phyloP scores from a whole-genome alignment of 2,113 vertebrate species.

The Heterochromis multidens region DNA sequence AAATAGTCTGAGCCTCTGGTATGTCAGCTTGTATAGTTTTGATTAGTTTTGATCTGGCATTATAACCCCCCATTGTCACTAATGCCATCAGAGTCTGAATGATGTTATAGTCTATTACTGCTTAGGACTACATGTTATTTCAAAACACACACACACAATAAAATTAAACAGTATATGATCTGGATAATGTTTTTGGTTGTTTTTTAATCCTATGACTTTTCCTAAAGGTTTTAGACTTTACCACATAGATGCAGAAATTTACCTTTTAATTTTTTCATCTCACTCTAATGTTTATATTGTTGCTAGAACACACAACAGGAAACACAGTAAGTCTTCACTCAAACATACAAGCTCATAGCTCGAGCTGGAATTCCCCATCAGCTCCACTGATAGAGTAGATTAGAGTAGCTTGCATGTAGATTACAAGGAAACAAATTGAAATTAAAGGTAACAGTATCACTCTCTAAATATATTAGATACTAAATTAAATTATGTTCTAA shows the following conservation, averaged over 20 bases:
- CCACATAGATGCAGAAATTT: neutral
- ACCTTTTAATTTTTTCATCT: neutral
- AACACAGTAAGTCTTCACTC: neutral
- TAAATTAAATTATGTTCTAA: neutral
- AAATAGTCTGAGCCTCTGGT: no score
- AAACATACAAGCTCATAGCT: neutral
- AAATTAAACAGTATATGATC: no score
- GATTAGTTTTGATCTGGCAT: no score
- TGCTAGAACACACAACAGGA: neutral
- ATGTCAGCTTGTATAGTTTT: no score
- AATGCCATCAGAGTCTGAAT: no score
- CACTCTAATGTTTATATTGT: neutral
- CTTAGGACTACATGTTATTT: no score
- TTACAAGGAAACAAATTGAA: neutral
- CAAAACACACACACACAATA: no score
- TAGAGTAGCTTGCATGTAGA: neutral
- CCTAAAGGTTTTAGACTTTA: neutral
- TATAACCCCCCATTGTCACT: no score
- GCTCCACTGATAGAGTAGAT: no score
- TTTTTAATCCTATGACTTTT: no score
- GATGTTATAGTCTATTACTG: no score
- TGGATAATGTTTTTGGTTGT: no score
- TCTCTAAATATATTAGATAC: neutral
- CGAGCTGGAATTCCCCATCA: neutral
- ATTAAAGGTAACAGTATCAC: neutral